phyloP scores from a whole-genome alignment of 1,140 invertebrate species.

The Lordiphosa mommai region DNA sequence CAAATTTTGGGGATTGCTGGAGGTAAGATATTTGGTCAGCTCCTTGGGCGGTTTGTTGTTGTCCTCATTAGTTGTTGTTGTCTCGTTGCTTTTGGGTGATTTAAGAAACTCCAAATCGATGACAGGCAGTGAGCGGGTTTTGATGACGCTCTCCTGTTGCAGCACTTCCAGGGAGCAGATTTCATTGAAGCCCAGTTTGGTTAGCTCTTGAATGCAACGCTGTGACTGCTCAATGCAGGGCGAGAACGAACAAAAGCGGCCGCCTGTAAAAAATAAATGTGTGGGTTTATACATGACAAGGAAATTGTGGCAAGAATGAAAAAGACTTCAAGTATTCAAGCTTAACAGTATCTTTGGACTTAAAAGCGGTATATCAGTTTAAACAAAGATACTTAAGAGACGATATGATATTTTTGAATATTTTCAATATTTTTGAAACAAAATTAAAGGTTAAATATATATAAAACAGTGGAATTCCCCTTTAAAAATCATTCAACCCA shows the following conservation, averaged over 20 bases:
- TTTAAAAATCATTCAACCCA: too few species aligned
- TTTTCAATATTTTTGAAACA: too few species aligned
- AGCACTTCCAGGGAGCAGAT: constrained; percentile 93
- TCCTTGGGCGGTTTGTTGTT: constrained; percentile 76
- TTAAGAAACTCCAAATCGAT: constrained; percentile 85
- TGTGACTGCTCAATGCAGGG: constrained; percentile 99
- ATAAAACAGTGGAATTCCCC: too few species aligned
- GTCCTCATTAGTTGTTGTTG: constrained; percentile 22
- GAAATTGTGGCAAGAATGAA: neutral
- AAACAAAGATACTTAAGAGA: too few species aligned
- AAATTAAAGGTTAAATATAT: too few species aligned
- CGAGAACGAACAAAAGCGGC: constrained; percentile 96
- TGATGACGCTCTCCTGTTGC: constrained; percentile 89
- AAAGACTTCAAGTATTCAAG: too few species aligned
- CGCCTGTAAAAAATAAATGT: constrained; percentile 83
- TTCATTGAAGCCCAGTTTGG: constrained; percentile 88
- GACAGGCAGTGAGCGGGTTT: constrained; percentile 85
- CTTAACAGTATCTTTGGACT: too few species aligned
- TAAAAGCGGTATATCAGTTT: too few species aligned
- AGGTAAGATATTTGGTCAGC: constrained; percentile 84
- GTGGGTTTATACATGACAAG: constrained; percentile 1
- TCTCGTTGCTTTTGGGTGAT: constrained; percentile 78
- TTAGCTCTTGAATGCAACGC: constrained; percentile 87
- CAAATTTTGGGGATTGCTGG: constrained; percentile 84
- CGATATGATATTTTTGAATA: too few species aligned